These are phyloP conservation scores for Polydrusus pterygomalis DNA, from an alignment of 2,888 invertebrate genomes.

Conservation along the genomic window DNA sequence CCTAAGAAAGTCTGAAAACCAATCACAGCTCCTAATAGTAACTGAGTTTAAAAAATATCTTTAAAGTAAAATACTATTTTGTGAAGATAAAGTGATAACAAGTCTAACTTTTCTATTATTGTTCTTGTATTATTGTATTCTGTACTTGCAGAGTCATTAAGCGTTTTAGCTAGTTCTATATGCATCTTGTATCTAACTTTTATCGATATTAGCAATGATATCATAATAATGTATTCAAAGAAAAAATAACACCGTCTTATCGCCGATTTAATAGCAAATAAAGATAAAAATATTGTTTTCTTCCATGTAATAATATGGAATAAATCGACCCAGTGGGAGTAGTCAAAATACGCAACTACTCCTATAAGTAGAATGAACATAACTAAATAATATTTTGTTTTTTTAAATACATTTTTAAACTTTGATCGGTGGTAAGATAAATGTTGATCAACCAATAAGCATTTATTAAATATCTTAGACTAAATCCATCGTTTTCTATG, in stretches of 20 bases:
- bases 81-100: background rate
- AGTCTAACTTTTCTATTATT: background rate
- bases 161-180: background rate
- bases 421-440: background rate
- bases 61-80: background rate
- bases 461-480: background rate
- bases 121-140: background rate
- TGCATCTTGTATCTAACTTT: background rate
- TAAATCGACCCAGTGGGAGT: background rate
- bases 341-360: too few species aligned
- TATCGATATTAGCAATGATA: background rate
- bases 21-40: background rate
- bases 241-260: background rate
- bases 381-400: too few species aligned
- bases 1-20: background rate
- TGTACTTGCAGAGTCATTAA: background rate
- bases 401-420: background rate
- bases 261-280: background rate
- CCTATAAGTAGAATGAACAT: too few species aligned
- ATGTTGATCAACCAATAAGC: background rate
- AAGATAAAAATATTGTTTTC: background rate
- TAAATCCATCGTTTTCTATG: background rate
- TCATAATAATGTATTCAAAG: background rate
- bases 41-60: background rate
- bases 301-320: background rate